phyloP scores from a whole-genome alignment of 2,113 vertebrate species.

The Myrmecobius fasciatus region DNA sequence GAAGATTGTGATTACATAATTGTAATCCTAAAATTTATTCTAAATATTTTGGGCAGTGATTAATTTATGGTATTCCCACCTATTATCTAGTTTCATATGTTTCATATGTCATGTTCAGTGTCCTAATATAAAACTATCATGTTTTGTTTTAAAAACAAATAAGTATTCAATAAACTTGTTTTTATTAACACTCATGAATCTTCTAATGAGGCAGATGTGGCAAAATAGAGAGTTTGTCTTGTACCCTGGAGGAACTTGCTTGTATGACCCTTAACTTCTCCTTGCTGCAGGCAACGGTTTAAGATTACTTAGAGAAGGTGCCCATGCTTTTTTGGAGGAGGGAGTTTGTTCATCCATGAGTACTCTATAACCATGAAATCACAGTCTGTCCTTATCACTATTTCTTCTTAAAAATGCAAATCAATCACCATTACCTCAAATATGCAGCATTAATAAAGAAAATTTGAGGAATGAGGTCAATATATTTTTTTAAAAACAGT shows the following conservation, averaged over 20 bases:
- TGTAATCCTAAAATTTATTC: neutral
- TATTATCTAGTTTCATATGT: neutral
- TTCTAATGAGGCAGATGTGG: neutral
- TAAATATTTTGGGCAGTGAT: neutral
- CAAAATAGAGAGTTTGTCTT: neutral
- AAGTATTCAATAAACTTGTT: conserved; percentile 7
- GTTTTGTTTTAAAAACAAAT: neutral
- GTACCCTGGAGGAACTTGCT: neutral
- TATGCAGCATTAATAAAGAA: neutral
- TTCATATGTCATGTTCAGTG: neutral
- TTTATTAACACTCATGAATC: conserved; percentile 23
- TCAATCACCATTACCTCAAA: conserved; percentile 16
- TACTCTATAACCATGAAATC: neutral
- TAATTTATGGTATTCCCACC: neutral
- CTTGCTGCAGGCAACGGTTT: neutral
- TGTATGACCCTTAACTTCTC: neutral
- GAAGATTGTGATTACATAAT: neutral
- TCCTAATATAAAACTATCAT: neutral
- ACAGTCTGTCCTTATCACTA: neutral
- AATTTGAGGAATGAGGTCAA: conserved; percentile 4
- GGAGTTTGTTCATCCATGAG: neutral
- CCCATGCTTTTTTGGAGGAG: neutral
- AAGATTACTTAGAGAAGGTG: neutral
- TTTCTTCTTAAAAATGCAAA: conserved; percentile 37
- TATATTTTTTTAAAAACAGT: neutral